Conservation (phyloP, 2,888 invertebrate species). For the Formica aserva region DNA sequence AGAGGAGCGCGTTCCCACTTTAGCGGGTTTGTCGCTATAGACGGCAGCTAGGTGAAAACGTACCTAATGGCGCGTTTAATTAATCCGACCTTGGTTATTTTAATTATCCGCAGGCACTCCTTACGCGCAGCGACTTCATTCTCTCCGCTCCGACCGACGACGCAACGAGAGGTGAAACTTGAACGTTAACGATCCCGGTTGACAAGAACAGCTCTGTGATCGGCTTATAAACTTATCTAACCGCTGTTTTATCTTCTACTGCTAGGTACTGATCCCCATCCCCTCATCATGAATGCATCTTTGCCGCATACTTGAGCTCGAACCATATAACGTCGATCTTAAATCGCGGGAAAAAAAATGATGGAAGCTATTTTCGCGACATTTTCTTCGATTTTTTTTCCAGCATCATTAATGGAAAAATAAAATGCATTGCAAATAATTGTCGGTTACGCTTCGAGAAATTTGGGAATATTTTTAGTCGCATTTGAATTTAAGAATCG, state of each 20-base stretch:
- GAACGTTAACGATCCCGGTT: conserved; percentile 36
- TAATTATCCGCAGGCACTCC: conserved; percentile 60
- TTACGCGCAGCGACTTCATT: conserved; percentile 55
- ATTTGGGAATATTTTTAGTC: background rate
- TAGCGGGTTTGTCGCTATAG: conserved; percentile 29
- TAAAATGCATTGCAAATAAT: background rate
- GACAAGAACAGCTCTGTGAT: conserved; percentile 48
- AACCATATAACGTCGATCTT: conserved; percentile 13
- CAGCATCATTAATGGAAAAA: background rate
- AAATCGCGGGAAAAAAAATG: conserved; percentile 1
- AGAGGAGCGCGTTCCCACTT: conserved; percentile 20
- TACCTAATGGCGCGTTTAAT: conserved; percentile 53
- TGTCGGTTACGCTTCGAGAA: background rate
- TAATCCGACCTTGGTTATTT: conserved; percentile 64
- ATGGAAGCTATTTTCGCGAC: background rate
- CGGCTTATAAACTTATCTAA: conserved; percentile 65
- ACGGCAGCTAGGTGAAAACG: conserved; percentile 46
- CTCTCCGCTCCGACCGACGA: conserved; percentile 40
- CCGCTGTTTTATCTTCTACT: conserved; percentile 24
- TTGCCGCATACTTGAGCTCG: background rate
- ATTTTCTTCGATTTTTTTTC: background rate
- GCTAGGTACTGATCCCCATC: background rate
- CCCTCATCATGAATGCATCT: background rate
- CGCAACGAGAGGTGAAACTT: conserved; percentile 54
- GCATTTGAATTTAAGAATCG: background rate